These are phyloP conservation scores for Hydraecia micacea DNA, from an alignment of 2,888 invertebrate genomes.

Conservation along the genomic window DNA sequence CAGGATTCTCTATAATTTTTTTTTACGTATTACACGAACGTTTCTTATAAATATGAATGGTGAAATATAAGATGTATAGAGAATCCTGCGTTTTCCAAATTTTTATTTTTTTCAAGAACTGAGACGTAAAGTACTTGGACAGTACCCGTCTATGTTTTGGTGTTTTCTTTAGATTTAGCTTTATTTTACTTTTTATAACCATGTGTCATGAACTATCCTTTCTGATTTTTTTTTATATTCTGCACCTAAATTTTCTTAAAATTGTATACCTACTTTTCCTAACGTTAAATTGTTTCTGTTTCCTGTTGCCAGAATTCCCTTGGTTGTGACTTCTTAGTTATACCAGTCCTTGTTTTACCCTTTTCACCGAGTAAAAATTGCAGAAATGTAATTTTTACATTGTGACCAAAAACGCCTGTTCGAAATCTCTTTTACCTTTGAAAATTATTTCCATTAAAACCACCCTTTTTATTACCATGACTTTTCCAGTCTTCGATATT, in stretches of 20 bases:
- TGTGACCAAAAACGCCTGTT: background rate
- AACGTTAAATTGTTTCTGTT: background rate
- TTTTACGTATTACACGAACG: background rate
- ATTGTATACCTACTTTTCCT: background rate
- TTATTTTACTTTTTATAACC: constrained; percentile 35
- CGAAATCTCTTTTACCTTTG: background rate
- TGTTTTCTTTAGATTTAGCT: constrained; percentile 74
- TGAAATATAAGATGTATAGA: constrained; percentile 54
- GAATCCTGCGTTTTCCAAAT: constrained; percentile 68
- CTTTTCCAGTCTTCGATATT: background rate
- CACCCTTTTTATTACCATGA: background rate
- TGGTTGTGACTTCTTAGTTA: background rate
- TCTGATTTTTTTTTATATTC: constrained; percentile 8
- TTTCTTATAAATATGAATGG: background rate
- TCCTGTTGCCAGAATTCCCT: background rate
- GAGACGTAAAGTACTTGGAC: constrained; percentile 84
- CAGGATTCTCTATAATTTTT: constrained; percentile 75
- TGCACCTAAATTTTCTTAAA: constrained; percentile 1
- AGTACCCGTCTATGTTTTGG: constrained; percentile 79
- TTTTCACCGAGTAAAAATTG: background rate
- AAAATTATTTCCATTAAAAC: background rate
- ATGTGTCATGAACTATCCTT: constrained; percentile 8
- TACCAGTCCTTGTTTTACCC: background rate
- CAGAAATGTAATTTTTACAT: background rate
- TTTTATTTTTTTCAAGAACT: constrained; percentile 62